Evolutionary conservation across 2,113 vertebrate genomes (phyloP).

Genomic region (Peromyscus californicus): DNA sequence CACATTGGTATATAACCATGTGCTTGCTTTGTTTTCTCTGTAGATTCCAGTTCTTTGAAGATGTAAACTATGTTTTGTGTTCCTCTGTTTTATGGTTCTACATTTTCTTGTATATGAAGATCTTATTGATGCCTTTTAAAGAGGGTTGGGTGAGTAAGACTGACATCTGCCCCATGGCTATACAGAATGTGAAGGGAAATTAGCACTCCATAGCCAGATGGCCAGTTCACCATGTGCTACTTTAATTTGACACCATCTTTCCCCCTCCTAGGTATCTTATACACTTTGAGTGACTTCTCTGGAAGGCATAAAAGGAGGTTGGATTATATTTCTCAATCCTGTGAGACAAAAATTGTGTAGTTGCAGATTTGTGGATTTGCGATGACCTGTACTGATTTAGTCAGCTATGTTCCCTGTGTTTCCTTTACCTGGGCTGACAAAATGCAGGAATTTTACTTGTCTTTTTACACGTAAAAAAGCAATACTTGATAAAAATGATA

Average conservation of each 20-base stretch:
- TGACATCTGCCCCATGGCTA: not conserved
- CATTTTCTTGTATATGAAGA: not conserved
- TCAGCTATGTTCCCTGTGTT: not conserved
- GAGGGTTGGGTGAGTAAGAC: not conserved
- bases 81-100: not conserved
- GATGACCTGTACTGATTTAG: not conserved
- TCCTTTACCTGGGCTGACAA: not conserved
- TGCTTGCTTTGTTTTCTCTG: not conserved
- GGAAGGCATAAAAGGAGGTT: not conserved
- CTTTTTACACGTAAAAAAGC: not conserved
- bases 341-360: not conserved
- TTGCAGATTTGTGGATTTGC: not conserved
- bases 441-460: not conserved
- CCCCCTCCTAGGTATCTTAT: not conserved
- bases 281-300: not conserved
- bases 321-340: not conserved
- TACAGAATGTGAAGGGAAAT: not conserved
- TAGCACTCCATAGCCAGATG: not conserved
- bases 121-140: not conserved
- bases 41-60: not conserved
- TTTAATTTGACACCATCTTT: slow-evolving; percentile 19
- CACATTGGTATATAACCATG: not conserved
- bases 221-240: not conserved
- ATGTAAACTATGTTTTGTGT: not conserved
- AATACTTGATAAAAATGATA: not conserved